Conservation (phyloP, 2,888 invertebrate species). For the Dryocosmus kuriphilus region DNA sequence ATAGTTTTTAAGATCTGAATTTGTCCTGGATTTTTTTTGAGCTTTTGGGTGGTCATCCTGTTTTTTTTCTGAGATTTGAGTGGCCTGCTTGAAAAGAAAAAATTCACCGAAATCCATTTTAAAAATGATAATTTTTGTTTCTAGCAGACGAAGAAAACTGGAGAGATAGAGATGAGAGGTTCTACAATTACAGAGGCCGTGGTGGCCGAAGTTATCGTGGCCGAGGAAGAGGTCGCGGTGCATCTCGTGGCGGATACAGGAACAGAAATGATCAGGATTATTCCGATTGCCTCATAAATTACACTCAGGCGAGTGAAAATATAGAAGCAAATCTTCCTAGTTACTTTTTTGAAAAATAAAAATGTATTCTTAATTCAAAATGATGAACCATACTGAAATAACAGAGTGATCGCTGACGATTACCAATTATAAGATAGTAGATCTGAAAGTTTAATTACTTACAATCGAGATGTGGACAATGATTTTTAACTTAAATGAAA, state of each 20-base stretch:
- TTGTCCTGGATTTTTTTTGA: too few species aligned
- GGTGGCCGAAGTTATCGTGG: conserved; percentile 74
- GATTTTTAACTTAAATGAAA: not conserved
- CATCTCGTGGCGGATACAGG: conserved; percentile 77
- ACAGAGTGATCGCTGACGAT: conserved; percentile 46
- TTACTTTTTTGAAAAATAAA: not conserved
- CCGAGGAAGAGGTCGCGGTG: conserved; percentile 79
- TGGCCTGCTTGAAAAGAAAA: not conserved
- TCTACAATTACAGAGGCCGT: conserved; percentile 68
- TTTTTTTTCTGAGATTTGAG: not conserved
- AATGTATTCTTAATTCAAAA: not conserved
- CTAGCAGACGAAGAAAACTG: conserved; percentile 68
- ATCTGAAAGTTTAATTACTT: not conserved
- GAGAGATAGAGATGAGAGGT: conserved; percentile 73
- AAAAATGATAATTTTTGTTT: conserved; percentile 1
- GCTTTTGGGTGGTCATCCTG: too few species aligned
- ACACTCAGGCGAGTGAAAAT: conserved; percentile 73
- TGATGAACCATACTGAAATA: conserved; percentile 17
- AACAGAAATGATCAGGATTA: conserved; percentile 78
- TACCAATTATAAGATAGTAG: conserved; percentile 50
- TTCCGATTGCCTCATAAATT: conserved; percentile 78
- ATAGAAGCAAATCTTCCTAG: not conserved
- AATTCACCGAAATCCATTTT: not conserved
- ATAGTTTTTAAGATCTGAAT: too few species aligned
- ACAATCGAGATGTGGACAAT: not conserved